Conservation (phyloP, 2,888 invertebrate genomes). For the Agonopterix subpropinquella region DNA sequence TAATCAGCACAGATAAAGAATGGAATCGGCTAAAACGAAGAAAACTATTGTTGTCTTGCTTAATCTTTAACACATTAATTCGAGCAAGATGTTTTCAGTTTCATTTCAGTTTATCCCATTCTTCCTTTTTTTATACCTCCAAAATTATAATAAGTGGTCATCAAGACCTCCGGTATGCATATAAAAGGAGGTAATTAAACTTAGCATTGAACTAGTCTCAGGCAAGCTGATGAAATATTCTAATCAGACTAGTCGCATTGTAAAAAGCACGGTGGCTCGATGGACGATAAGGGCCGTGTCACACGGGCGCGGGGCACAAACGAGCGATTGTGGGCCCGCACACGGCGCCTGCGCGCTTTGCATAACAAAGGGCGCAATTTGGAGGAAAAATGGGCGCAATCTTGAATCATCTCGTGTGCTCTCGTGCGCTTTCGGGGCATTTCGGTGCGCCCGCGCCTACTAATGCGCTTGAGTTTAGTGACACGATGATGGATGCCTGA, state of each 20-base stretch:
- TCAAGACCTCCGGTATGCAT: not conserved
- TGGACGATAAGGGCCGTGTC: constrained; percentile 61
- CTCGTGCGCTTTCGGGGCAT: constrained; percentile 33
- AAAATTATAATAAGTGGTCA: too few relatives aligned
- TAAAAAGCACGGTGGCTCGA: constrained; percentile 52
- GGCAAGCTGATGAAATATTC: constrained; percentile 66
- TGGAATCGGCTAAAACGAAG: too few relatives aligned
- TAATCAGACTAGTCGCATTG: constrained; percentile 66
- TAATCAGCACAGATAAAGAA: too few relatives aligned
- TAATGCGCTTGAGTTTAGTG: constrained; percentile 21
- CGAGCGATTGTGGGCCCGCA: constrained; percentile 65
- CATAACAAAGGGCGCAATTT: constrained; percentile 75
- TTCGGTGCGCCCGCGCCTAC: constrained; percentile 38
- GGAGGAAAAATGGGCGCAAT: constrained; percentile 71
- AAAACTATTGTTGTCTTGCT: too few relatives aligned
- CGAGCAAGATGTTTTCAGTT: too few relatives aligned
- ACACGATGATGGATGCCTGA: constrained; percentile 7
- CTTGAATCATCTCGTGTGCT: constrained; percentile 46
- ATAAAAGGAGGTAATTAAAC: constrained; percentile 41
- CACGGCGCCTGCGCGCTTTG: constrained; percentile 71
- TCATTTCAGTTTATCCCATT: too few relatives aligned
- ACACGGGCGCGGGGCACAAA: constrained; percentile 51
- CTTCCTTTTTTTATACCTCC: too few relatives aligned
- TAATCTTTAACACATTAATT: too few relatives aligned
- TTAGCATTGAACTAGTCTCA: constrained; percentile 40